Conservation (phyloP, 2,888 invertebrate genomes). For the Cantharis nigra region DNA sequence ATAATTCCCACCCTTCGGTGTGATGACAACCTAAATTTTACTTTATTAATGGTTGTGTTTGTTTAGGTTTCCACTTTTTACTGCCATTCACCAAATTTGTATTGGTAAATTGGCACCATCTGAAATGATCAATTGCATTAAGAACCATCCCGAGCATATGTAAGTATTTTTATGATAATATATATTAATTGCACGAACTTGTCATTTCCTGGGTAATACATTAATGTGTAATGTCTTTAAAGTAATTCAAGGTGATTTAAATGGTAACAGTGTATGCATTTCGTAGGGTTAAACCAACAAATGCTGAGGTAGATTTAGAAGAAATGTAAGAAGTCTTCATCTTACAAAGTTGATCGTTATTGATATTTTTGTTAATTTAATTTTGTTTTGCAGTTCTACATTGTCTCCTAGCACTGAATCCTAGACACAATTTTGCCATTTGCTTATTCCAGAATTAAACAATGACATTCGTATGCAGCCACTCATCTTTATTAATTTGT, state of each 20-base stretch:
- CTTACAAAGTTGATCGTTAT: neutral
- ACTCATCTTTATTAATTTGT: neutral
- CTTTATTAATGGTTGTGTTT: neutral
- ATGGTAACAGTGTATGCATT: neutral
- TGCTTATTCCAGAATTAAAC: neutral
- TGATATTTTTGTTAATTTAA: neutral
- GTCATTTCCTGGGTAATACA: neutral
- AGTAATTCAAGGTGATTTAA: neutral
- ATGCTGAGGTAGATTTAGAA: neutral
- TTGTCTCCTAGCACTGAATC: neutral
- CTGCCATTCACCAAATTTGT: slow-evolving; percentile 94
- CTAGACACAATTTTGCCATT: neutral
- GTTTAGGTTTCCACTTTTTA: slow-evolving; percentile 93
- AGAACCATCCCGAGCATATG: slow-evolving; percentile 96
- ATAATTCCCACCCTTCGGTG: no score
- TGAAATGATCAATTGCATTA: slow-evolving; percentile 89
- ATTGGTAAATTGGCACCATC: slow-evolving; percentile 75
- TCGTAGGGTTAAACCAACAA: neutral
- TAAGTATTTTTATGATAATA: slow-evolving; percentile 65
- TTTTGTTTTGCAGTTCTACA: neutral
- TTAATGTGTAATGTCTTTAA: neutral
- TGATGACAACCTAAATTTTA: no score
- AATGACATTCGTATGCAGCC: neutral
- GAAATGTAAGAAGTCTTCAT: neutral
- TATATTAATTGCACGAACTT: slow-evolving; percentile 3